A percentile compares a stretch with the other conserved stretches of the same genome.
These are phyloP conservation scores for Brachynemurus nebulosus DNA, from an alignment of 2,888 invertebrate species.

Conservation along the genomic window DNA sequence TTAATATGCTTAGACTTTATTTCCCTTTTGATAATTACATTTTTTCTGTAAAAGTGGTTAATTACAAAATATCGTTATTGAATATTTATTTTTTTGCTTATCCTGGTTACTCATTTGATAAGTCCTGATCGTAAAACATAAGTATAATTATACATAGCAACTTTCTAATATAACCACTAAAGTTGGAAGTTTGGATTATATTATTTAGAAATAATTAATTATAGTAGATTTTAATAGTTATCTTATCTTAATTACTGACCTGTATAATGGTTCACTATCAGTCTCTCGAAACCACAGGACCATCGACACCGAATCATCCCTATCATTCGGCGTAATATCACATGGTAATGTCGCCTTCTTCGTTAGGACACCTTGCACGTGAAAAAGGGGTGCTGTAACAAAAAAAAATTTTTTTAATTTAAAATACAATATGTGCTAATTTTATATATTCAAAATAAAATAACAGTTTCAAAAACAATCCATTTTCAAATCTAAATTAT, in stretches of 20 bases:
- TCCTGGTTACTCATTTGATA: too few species aligned
- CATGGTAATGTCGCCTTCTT: slow-evolving; percentile 75
- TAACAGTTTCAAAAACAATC: background rate
- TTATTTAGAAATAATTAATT: background rate
- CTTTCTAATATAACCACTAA: background rate
- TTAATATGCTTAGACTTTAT: too few species aligned
- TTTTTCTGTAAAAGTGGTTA: too few species aligned
- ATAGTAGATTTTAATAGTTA: background rate
- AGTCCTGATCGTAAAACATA: too few species aligned
- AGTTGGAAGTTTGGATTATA: background rate
- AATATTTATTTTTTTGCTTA: too few species aligned
- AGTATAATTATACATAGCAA: too few species aligned
- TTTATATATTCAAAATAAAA: background rate
- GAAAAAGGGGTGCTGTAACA: slow-evolving; percentile 61
- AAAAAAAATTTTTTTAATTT: slow-evolving; percentile 8
- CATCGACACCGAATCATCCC: slow-evolving; percentile 73
- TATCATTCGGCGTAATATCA: slow-evolving; percentile 65
- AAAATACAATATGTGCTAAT: too few species aligned
- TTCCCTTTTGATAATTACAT: too few species aligned
- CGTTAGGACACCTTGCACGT: slow-evolving; percentile 68
- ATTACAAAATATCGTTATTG: too few species aligned
- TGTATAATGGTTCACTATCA: slow-evolving; percentile 71
- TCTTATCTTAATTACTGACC: slow-evolving; percentile 40
- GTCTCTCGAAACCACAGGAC: slow-evolving; percentile 82
- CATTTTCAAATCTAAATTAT: background rate